phyloP scores from a whole-genome alignment of 1,140 invertebrate species.

The Pomacea maculata region DNA sequence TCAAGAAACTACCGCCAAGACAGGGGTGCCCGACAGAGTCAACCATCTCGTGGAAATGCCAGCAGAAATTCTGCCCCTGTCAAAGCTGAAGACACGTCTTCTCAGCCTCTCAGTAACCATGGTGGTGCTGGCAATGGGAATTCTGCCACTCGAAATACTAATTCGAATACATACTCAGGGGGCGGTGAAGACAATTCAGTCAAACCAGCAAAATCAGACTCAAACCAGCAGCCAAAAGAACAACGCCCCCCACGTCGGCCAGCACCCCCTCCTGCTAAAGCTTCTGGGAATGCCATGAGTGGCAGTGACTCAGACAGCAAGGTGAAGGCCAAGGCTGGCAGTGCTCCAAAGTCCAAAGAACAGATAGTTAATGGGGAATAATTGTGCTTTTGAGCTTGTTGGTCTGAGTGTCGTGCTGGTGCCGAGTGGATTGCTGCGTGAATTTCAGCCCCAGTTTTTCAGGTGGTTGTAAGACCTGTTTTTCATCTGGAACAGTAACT shows the following conservation, averaged over 20 bases:
- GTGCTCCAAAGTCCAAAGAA: constrained; percentile 37
- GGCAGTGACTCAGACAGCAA: constrained; percentile 54
- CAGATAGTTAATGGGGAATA: constrained; percentile 57
- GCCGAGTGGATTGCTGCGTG: not conserved
- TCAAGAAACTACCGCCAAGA: constrained; percentile 42
- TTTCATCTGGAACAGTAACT: not conserved
- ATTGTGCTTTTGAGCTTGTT: not conserved
- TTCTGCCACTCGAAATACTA: constrained; percentile 15
- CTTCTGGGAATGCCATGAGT: constrained; percentile 40
- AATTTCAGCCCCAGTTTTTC: constrained; percentile 1
- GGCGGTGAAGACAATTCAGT: constrained; percentile 29
- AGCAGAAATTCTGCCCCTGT: constrained; percentile 14
- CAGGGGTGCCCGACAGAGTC: constrained; percentile 9
- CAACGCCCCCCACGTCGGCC: constrained; percentile 16
- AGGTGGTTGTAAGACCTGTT: not conserved
- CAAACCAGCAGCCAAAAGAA: constrained; percentile 22
- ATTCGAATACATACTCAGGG: constrained; percentile 20
- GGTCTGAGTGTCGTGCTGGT: not conserved
- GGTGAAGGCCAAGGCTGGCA: constrained; percentile 34
- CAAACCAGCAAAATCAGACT: constrained; percentile 26
- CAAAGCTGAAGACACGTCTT: constrained; percentile 13
- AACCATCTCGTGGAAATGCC: constrained; percentile 12
- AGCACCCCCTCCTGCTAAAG: not conserved
- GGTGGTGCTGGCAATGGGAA: constrained; percentile 19
- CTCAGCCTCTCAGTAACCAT: constrained; percentile 10